Evolutionary conservation across 2,113 vertebrate genomes (phyloP), one percentile per base, ranked within the genome.

Genomic region (Archocentrus centrarchus): DNA sequence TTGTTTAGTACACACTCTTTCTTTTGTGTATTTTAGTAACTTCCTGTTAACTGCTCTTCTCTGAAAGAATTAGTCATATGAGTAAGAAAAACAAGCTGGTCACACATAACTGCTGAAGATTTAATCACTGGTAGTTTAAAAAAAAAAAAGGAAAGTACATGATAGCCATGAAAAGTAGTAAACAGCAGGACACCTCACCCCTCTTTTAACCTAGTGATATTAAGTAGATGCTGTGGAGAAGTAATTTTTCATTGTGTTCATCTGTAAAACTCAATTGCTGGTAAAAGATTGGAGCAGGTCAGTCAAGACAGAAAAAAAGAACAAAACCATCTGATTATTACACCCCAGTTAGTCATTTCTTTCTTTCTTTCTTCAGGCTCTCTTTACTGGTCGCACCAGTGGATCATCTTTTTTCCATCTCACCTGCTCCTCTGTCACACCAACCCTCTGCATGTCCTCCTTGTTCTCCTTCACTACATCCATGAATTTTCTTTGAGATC

Each of bases 31-130:
- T 3, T 37, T 22, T 32, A 58, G 27, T 17, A 37, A 32, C 62
- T 66, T 88, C 62, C 59, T 83, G 76, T 77, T 55, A 24, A 27
- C 20, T 66, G 3, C 7, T 64, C 3, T 61, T 24, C 7, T 37
- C 55, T 30, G 59, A 50, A 61, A 68, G 3, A 84, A 3, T 60
- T 11, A 73, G 53, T 81, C 59, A 86, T 15, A 7, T 27, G 4
- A 13, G 22, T 17, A 30, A 14, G 66, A 13, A 15, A 11, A 44
- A 37, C 1, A 7, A 1, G 4, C 20, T 37, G 15, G 11, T 70
- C 17, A 24, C 2, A 1, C 27, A 20, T 60, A 53, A 50, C 59
- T 79, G 9, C 32, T 39, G 59, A 35, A 78, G 55, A 70, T 70
- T 73, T 55, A 18, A 55, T 55, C 47, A 53, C 68, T 1, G 14